A percentile compares a stretch with the other conserved stretches of the same genome.
Evolutionary conservation across 2,797 vertebrate genomes (phyloP).

Genomic region (Micropoecilia bifurca): DNA sequence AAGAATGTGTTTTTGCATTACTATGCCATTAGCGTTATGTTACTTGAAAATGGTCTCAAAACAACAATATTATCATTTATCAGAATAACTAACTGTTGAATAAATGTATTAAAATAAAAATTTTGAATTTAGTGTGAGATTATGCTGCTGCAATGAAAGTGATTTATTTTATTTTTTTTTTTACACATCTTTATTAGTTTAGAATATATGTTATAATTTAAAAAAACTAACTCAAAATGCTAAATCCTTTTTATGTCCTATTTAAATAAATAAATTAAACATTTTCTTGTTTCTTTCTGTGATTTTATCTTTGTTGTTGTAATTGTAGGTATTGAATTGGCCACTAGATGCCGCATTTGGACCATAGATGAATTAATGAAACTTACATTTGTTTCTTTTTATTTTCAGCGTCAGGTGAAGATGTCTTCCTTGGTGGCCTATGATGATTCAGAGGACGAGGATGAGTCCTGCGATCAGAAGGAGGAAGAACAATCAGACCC

Average conservation of each 20-base stretch:
- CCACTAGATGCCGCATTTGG: constrained; percentile 63
- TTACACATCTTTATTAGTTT: not conserved
- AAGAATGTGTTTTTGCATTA: no score
- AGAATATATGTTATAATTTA: not conserved
- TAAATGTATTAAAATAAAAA: no score
- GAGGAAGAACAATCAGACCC: constrained; percentile 23
- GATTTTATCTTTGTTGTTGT: not conserved
- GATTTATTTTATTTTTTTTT: no score
- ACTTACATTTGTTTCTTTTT: constrained; percentile 1
- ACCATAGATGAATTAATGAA: constrained; percentile 17
- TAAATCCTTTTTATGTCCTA: not conserved
- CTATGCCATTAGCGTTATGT: no score
- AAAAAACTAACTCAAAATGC: not conserved
- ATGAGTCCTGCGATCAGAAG: constrained; percentile 65
- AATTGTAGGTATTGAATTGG: not conserved
- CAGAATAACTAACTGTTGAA: no score
- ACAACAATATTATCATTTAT: no score
- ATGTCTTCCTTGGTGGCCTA: constrained; percentile 93
- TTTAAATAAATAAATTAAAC: not conserved
- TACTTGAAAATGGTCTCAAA: no score
- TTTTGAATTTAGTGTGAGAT: no score
- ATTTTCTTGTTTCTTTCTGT: not conserved
- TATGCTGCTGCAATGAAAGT: no score
- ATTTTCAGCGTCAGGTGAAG: constrained; percentile 34
- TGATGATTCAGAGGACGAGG: constrained; percentile 90